Conservation (phyloP, 2,797 vertebrate species). For the Phyllotis vaccarum region DNA sequence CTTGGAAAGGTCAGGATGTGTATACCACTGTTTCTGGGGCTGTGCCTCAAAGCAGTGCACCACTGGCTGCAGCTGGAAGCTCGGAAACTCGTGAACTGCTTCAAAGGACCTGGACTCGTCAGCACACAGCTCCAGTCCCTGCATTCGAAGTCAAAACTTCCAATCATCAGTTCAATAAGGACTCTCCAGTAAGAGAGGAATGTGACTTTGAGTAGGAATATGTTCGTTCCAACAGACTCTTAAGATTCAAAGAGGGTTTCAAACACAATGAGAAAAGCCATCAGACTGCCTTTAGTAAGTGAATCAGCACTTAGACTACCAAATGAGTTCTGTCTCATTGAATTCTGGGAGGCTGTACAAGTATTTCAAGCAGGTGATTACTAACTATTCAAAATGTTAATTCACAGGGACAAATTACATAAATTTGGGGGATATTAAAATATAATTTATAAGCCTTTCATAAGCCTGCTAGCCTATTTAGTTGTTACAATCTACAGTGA, state of each 20-base stretch:
- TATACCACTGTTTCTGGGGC: slow-evolving; percentile 32
- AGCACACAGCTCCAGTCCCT: slow-evolving; percentile 64
- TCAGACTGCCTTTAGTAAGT: neutral
- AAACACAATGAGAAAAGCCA: neutral
- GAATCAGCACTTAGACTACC: neutral
- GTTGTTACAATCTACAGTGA: neutral
- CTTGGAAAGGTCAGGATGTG: slow-evolving; percentile 26
- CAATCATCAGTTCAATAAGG: neutral
- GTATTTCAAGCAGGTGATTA: neutral
- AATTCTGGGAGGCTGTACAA: neutral
- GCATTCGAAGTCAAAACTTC: slow-evolving; percentile 42
- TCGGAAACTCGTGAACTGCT: neutral
- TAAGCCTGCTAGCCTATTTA: neutral
- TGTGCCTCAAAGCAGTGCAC: slow-evolving; percentile 31
- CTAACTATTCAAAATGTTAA: slow-evolving; percentile 21
- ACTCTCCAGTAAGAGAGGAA: neutral
- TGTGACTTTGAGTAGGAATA: neutral
- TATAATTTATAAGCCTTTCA: neutral
- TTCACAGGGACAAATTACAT: slow-evolving; percentile 24
- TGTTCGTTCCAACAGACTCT: neutral
- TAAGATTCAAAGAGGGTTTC: slow-evolving; percentile 21
- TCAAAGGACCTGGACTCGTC: slow-evolving; percentile 45
- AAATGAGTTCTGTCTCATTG: neutral
- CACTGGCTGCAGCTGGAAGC: neutral
- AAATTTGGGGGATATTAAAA: slow-evolving; percentile 6